These are phyloP conservation scores for Porphyrio hochstetteri DNA, from an alignment of 2,113 vertebrate genomes.

Conservation along the genomic window DNA sequence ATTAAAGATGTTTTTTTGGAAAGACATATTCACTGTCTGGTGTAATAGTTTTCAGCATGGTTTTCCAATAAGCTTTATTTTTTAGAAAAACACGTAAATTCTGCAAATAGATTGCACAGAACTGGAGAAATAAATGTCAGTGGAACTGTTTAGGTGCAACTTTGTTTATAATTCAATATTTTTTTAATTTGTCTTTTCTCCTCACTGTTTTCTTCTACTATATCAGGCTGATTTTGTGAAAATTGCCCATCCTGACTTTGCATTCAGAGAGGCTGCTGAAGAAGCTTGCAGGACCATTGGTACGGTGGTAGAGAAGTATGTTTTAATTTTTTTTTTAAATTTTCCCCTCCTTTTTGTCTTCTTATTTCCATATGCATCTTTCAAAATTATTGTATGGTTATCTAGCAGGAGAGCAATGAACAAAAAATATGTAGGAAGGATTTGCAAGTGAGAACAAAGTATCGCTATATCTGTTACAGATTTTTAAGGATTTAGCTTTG, in stretches of 20 bases:
- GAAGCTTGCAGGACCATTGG: slow-evolving; percentile 91
- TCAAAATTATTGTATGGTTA: background rate
- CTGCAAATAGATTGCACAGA: background rate
- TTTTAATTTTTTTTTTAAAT: background rate
- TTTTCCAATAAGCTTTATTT: background rate
- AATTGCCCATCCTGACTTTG: slow-evolving; percentile 90
- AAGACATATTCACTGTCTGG: background rate
- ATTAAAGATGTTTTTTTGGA: background rate
- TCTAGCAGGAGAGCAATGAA: background rate
- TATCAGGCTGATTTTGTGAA: slow-evolving; percentile 95
- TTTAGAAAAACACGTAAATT: background rate
- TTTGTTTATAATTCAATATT: background rate
- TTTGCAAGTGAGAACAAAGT: no score
- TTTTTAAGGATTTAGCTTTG: background rate
- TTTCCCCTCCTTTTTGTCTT: background rate
- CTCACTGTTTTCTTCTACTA: background rate
- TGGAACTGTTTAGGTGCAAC: background rate
- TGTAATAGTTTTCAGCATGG: background rate
- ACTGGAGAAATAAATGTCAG: background rate
- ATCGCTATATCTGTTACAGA: background rate
- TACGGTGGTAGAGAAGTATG: slow-evolving; percentile 93
- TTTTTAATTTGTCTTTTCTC: background rate
- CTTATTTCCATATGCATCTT: background rate
- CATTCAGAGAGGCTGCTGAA: slow-evolving; percentile 91
- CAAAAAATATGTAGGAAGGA: background rate